These are phyloP conservation scores for Rhopilema esculentum DNA, from an alignment of 30 jellyfish, hydroid and myxozoan genomes.

Conservation along the genomic window DNA sequence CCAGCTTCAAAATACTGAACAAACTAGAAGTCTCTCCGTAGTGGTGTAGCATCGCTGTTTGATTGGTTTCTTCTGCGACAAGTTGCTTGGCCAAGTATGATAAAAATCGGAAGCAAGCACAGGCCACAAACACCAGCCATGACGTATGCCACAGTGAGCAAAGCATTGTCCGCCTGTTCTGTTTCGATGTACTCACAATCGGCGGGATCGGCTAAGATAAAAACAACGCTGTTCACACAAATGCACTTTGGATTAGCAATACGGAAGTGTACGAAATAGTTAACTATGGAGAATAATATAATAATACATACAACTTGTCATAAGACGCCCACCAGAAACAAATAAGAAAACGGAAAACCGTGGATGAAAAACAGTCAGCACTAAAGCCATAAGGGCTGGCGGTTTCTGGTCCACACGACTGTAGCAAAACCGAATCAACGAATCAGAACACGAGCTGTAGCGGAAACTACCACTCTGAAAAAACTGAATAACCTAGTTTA, in stretches of 20 bases:
- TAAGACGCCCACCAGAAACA: too few relatives aligned
- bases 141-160: conserved; percentile 97
- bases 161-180: conserved; percentile 98
- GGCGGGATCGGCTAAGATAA: conserved; percentile 87
- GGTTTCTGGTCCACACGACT: too few relatives aligned
- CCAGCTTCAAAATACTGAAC: too few relatives aligned
- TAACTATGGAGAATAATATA: neutral
- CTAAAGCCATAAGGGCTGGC: too few relatives aligned
- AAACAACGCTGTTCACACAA: neutral
- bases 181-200: conserved; percentile 98
- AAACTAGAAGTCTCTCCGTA: conserved; percentile 59
- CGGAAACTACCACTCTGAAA: too few relatives aligned
- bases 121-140: conserved; percentile 99
- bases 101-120: conserved; percentile 94
- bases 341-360: too few relatives aligned
- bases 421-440: too few relatives aligned
- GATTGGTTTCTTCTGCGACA: conserved; percentile 76
- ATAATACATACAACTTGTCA: too few relatives aligned
- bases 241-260: neutral
- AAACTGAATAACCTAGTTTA: too few relatives aligned
- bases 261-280: neutral
- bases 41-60: conserved; percentile 41
- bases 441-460: too few relatives aligned
- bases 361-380: too few relatives aligned
- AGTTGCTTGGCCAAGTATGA: conserved; percentile 93